These are phyloP conservation scores for Penelope pileata DNA, from an alignment of 2,113 vertebrate species.

Conservation along the genomic window DNA sequence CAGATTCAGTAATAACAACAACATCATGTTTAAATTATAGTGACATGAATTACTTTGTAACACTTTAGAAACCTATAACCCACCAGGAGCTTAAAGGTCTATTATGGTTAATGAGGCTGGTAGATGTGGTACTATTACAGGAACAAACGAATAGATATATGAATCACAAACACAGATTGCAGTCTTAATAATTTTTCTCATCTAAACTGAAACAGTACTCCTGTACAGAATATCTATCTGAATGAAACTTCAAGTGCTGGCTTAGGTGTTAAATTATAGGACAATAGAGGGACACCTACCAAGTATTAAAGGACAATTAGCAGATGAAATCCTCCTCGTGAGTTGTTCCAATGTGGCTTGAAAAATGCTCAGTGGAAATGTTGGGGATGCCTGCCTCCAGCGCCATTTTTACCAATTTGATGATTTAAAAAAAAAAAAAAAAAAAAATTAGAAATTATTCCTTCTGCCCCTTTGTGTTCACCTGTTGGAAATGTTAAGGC, in stretches of 20 bases:
- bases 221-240: neutral
- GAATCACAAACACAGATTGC: conserved; percentile 50
- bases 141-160: conserved; percentile 35
- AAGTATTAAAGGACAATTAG: neutral
- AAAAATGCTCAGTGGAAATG: neutral
- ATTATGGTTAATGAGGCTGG: conserved; percentile 68
- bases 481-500: neutral
- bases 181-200: conserved; percentile 52
- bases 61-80: conserved; percentile 63
- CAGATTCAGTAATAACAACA: conserved; percentile 61
- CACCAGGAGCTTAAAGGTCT: conserved; percentile 67
- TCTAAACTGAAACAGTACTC: neutral
- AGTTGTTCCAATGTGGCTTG: neutral
- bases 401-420: neutral
- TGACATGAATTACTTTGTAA: conserved; percentile 67
- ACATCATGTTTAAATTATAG: conserved; percentile 65
- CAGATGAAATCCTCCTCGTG: neutral
- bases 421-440: neutral
- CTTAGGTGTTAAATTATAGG: neutral
- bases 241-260: conserved; percentile 8
- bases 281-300: neutral
- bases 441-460: neutral
- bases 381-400: neutral
- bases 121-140: conserved; percentile 10
- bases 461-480: neutral